phyloP scores from a whole-genome alignment of 2,797 vertebrate genomes.

The Acanthurus leucopareius region DNA sequence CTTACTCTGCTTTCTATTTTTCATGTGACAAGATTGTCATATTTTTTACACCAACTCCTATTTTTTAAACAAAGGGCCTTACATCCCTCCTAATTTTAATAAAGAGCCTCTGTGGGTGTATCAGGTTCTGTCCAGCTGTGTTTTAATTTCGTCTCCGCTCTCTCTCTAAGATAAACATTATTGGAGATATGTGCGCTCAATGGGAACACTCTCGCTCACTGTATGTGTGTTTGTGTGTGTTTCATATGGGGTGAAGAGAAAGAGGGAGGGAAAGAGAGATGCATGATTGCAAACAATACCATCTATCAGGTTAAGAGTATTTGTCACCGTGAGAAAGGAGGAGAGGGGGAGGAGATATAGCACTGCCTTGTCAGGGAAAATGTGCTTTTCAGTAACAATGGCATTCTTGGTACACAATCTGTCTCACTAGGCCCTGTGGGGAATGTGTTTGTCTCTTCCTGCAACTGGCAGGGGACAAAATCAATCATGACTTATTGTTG shows the following conservation, averaged over 20 bases:
- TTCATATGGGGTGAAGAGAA: slow-evolving; percentile 39
- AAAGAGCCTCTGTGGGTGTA: slow-evolving; percentile 33
- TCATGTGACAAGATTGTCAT: slow-evolving; percentile 7
- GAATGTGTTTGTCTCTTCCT: slow-evolving; percentile 72
- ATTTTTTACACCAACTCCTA: slow-evolving; percentile 33
- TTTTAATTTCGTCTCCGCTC: slow-evolving; percentile 12
- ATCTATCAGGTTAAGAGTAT: slow-evolving; percentile 75
- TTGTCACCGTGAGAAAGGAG: slow-evolving; percentile 68
- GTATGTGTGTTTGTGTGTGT: slow-evolving; percentile 44
- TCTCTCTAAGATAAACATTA: slow-evolving; percentile 34
- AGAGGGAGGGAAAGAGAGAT: slow-evolving; percentile 54
- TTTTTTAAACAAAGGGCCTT: slow-evolving; percentile 30
- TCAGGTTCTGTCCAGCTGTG: slow-evolving; percentile 30
- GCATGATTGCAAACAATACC: slow-evolving; percentile 70
- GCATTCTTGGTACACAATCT: slow-evolving; percentile 74
- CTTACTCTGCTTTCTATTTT: slow-evolving; percentile 10
- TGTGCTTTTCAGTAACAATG: slow-evolving; percentile 80
- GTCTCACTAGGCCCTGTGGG: slow-evolving; percentile 70
- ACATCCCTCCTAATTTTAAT: slow-evolving; percentile 32
- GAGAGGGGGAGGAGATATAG: slow-evolving; percentile 68
- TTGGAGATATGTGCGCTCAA: slow-evolving; percentile 3
- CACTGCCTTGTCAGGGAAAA: slow-evolving; percentile 77
- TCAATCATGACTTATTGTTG: slow-evolving; percentile 83
- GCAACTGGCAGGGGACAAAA: slow-evolving; percentile 78
- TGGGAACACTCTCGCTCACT: slow-evolving; percentile 20